A percentile compares a stretch with the other conserved stretches of the same genome.
These are phyloP conservation scores for Acanthoscelides obtectus DNA, from an alignment of 2,888 invertebrate genomes.

Conservation along the genomic window DNA sequence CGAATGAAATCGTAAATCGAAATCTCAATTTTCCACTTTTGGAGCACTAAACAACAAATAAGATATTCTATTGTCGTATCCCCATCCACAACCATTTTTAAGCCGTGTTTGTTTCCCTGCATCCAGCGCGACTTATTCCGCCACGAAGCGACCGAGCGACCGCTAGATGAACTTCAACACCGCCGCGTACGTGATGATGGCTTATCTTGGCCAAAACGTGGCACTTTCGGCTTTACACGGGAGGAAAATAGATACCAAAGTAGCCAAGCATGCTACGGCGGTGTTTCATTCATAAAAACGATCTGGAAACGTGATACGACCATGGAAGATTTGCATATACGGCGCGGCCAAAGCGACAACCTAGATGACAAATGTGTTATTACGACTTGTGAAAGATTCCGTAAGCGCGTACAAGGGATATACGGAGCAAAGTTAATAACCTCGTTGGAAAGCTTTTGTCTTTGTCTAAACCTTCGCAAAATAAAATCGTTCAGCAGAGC, in stretches of 20 bases:
- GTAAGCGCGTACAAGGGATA: neutral
- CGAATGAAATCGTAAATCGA: too few relatives aligned
- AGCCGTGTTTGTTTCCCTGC: too few relatives aligned
- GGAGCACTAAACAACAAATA: neutral
- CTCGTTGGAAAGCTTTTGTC: too few relatives aligned
- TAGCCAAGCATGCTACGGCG: conserved; percentile 3
- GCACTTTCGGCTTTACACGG: conserved; percentile 15
- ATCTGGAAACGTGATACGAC: conserved; percentile 26
- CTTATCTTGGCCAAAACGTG: conserved; percentile 18
- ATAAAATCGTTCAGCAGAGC: too few relatives aligned
- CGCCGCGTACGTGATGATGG: conserved; percentile 26
- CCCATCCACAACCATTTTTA: too few relatives aligned
- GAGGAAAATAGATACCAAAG: conserved; percentile 1
- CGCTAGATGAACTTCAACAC: conserved; percentile 13
- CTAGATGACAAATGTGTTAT: conserved; percentile 27
- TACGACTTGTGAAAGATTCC: too few relatives aligned
- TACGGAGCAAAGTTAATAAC: too few relatives aligned
- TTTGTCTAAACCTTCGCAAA: too few relatives aligned
- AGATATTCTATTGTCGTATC: neutral
- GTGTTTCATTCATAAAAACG: conserved; percentile 31
- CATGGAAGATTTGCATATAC: conserved; percentile 31
- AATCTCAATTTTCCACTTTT: neutral
- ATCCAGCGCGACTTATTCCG: too few relatives aligned
- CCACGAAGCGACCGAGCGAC: too few relatives aligned
- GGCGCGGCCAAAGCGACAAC: conserved; percentile 9